phyloP scores from a whole-genome alignment of 2,888 invertebrate species.

The Cryptocephalus primarius region DNA sequence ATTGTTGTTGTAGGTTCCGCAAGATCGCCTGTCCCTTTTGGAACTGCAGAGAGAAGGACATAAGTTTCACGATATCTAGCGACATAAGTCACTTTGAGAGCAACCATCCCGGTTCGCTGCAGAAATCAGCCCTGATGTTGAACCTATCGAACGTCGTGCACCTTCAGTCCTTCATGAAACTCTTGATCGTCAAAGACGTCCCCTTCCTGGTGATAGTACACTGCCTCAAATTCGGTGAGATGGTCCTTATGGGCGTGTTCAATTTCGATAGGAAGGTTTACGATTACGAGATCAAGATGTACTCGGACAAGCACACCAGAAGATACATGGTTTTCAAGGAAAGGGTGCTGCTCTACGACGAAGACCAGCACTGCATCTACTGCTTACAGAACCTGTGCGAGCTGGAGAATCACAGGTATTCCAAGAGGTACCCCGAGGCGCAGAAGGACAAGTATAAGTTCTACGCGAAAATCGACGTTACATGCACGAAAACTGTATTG shows the following conservation, averaged over 20 bases:
- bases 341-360: conserved; percentile 9
- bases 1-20: conserved; percentile 4
- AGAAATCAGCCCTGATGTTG: conserved; percentile 4
- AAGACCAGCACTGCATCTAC: conserved; percentile 12
- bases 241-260: conserved; percentile 11
- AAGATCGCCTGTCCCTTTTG: conserved; percentile 12
- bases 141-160: conserved; percentile 8
- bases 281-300: conserved; percentile 11
- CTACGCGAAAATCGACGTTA: conserved; percentile 11
- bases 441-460: conserved; percentile 10
- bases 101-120: conserved; percentile 12
- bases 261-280: conserved; percentile 7
- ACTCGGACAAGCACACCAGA: conserved; percentile 5
- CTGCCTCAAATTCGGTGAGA: conserved; percentile 11
- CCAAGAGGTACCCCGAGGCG: conserved; percentile 9
- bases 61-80: conserved; percentile 6
- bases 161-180: conserved; percentile 12
- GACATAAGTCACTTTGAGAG: conserved; percentile 12
- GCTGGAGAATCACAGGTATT: conserved; percentile 9
- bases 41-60: conserved; percentile 13
- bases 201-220: conserved; percentile 13
- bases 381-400: conserved; percentile 13
- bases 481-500: conserved; percentile 9
- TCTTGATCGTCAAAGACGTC: conserved; percentile 7
- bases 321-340: conserved; percentile 10